These are phyloP conservation scores for Lobophora halterata DNA, from an alignment of 2,888 invertebrate genomes.

Conservation along the genomic window DNA sequence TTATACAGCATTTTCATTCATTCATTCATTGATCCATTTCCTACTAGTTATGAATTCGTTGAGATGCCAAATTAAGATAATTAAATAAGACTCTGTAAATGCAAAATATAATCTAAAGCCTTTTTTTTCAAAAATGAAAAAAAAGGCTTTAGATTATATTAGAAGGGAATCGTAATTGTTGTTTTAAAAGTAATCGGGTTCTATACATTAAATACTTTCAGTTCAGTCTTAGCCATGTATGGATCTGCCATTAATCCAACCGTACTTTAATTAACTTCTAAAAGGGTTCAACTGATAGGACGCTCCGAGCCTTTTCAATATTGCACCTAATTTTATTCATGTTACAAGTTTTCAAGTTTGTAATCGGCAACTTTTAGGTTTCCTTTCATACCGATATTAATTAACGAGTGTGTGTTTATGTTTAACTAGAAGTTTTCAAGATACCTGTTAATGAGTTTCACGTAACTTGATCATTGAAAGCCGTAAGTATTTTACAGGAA, in stretches of 20 bases:
- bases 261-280: slow-evolving; percentile 59
- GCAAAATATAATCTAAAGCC: no score
- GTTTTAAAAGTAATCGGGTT: no score
- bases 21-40: no score
- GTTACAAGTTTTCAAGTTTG: slow-evolving; percentile 54
- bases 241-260: slow-evolving; percentile 57
- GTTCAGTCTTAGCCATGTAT: slow-evolving; percentile 46
- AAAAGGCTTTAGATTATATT: no score
- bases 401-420: slow-evolving; percentile 67
- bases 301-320: slow-evolving; percentile 50
- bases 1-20: no score
- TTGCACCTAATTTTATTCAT: slow-evolving; percentile 58
- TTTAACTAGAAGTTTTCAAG: slow-evolving; percentile 61
- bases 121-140: no score
- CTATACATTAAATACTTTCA: slow-evolving; percentile 33
- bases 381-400: slow-evolving; percentile 71
- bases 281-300: slow-evolving; percentile 54
- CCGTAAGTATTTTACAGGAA: neutral
- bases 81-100: no score
- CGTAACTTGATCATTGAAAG: no score
- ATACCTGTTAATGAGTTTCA: slow-evolving; percentile 28
- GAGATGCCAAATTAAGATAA: no score
- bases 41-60: no score
- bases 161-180: no score
- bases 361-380: slow-evolving; percentile 71